Conservation (phyloP, 2,888 invertebrate genomes). For the Cylindroiulus punctatus region DNA sequence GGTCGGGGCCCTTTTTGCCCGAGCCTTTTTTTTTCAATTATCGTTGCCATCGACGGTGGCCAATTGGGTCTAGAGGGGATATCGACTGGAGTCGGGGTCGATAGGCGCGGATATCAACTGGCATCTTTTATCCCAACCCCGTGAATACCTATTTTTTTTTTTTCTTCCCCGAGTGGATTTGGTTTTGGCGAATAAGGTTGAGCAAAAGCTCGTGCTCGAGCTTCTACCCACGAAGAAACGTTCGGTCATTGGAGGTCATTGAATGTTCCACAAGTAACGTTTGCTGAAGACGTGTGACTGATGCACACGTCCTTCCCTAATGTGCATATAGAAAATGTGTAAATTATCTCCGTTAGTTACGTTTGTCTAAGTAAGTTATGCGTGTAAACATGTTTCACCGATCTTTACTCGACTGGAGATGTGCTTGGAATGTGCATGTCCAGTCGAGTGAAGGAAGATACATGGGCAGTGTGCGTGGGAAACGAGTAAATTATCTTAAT, state of each 20-base stretch:
- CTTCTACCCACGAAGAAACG: background rate
- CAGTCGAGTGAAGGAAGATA: no score
- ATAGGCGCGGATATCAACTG: background rate
- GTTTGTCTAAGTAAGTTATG: no score
- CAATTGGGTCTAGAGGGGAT: constrained; percentile 30
- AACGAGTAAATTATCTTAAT: no score
- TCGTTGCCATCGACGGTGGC: constrained; percentile 1
- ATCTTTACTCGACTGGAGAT: no score
- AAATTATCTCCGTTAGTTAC: no score
- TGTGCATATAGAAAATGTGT: no score
- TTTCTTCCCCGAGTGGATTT: background rate
- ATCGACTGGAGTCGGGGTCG: constrained; percentile 35
- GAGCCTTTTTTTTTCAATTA: background rate
- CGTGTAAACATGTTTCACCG: no score
- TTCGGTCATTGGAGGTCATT: background rate
- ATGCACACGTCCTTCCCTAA: no score
- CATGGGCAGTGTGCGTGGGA: no score
- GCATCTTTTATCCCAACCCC: background rate
- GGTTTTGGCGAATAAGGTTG: background rate
- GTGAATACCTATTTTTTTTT: background rate
- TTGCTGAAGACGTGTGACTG: background rate
- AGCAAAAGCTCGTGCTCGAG: background rate
- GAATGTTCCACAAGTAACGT: no score
- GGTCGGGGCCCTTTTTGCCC: background rate
- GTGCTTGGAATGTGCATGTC: no score